Percentiles rank a stretch among this genome's conserved stretches.
Evolutionary conservation across 2,888 invertebrate genomes (phyloP).

Genomic region (Yponomeuta plumbellus): DNA sequence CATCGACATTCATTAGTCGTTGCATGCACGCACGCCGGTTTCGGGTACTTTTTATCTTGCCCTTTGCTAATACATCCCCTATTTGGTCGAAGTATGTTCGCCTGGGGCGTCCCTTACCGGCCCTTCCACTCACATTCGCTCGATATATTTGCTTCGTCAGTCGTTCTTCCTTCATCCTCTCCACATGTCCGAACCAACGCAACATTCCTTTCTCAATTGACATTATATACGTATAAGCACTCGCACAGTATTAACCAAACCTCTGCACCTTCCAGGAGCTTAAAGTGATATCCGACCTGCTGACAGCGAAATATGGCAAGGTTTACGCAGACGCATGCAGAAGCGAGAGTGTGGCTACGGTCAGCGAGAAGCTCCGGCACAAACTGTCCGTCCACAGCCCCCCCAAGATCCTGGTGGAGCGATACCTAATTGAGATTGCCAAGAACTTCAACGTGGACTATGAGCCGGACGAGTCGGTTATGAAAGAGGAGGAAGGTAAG

Average conservation of each 20-base stretch:
- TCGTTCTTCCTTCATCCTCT: too few relatives aligned
- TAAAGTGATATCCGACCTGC: slow-evolving; percentile 90
- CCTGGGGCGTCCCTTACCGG: too few relatives aligned
- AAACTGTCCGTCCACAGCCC: slow-evolving; percentile 97
- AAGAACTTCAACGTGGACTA: slow-evolving; percentile 96
- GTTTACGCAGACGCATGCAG: slow-evolving; percentile 93
- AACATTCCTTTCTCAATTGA: too few relatives aligned
- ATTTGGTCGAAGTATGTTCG: too few relatives aligned
- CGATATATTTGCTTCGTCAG: too few relatives aligned
- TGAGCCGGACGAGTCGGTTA: slow-evolving; percentile 94
- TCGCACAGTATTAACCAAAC: neutral
- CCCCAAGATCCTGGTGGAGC: slow-evolving; percentile 95
- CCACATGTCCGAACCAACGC: too few relatives aligned
- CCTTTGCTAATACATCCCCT: too few relatives aligned
- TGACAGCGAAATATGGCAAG: slow-evolving; percentile 95
- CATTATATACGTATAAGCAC: neutral
- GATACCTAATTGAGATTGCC: slow-evolving; percentile 95
- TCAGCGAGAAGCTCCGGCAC: slow-evolving; percentile 93
- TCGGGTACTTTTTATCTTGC: too few relatives aligned
- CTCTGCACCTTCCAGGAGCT: slow-evolving; percentile 69
- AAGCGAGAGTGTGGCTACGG: slow-evolving; percentile 86
- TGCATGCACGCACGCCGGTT: too few relatives aligned
- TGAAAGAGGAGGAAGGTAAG: slow-evolving; percentile 83
- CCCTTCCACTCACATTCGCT: too few relatives aligned
- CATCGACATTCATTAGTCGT: too few relatives aligned